phyloP scores from a whole-genome alignment of 1,140 invertebrate genomes.

The Polypedilum pembai region DNA sequence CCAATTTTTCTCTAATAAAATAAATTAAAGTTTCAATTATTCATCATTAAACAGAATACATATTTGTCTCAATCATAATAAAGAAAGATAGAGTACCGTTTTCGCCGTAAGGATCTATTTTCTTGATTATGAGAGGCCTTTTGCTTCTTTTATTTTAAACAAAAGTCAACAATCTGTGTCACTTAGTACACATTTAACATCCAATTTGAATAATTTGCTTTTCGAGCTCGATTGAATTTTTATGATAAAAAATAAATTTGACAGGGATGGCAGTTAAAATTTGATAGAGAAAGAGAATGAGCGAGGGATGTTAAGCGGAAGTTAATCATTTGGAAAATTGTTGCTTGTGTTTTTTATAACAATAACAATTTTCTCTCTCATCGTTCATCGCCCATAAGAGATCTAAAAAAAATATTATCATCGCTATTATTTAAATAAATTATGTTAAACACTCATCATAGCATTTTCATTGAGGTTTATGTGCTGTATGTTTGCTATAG shows the following conservation, averaged over 20 bases:
- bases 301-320: background rate
- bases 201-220: slow-evolving; percentile 26
- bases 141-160: too few relatives aligned
- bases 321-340: slow-evolving; percentile 27
- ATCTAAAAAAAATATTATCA: too few relatives aligned
- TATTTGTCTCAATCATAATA: too few relatives aligned
- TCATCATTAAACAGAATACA: too few relatives aligned
- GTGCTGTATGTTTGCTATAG: background rate
- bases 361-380: background rate
- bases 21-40: too few relatives aligned
- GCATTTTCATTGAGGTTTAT: background rate
- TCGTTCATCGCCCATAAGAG: background rate
- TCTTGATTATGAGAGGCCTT: too few relatives aligned
- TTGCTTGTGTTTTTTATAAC: background rate
- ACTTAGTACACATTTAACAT: slow-evolving; percentile 19
- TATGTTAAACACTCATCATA: background rate
- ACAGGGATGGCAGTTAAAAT: background rate
- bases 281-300: too few relatives aligned
- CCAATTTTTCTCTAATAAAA: too few relatives aligned
- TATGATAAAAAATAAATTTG: slow-evolving; percentile 21
- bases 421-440: slow-evolving; percentile 6
- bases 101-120: too few relatives aligned
- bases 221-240: slow-evolving; percentile 27
- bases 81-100: too few relatives aligned
- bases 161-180: slow-evolving; percentile 11